These are phyloP conservation scores for Poecilia wingei DNA, from an alignment of 2,797 vertebrate genomes.

Conservation along the genomic window DNA sequence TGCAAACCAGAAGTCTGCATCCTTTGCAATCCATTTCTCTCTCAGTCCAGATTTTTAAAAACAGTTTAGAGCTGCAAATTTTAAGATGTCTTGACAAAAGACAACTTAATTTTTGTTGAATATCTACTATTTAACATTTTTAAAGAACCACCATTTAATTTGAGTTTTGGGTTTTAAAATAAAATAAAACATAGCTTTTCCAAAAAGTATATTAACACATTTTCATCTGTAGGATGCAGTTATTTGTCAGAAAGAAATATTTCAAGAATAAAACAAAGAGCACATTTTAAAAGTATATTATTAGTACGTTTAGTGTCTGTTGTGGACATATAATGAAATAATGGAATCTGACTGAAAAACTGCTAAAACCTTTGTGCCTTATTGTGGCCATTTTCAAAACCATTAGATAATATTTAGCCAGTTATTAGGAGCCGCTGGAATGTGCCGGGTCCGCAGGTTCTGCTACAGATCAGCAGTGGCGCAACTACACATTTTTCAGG, in stretches of 20 bases:
- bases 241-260: neutral
- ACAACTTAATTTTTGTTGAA: neutral
- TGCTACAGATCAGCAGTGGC: too few relatives aligned
- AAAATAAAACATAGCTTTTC: neutral
- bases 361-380: neutral
- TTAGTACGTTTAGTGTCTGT: neutral
- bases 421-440: neutral
- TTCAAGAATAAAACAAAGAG: neutral
- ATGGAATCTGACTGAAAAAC: neutral
- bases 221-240: too few relatives aligned
- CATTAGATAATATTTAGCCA: neutral
- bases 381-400: neutral
- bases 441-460: neutral
- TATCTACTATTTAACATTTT: neutral
- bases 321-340: neutral
- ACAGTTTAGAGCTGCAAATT: neutral
- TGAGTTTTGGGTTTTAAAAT: neutral
- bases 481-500: too few relatives aligned
- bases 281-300: neutral
- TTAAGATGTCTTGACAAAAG: neutral
- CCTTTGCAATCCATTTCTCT: neutral
- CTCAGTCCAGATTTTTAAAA: neutral
- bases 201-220: too few relatives aligned
- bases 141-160: neutral
- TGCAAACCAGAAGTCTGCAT: neutral